phyloP scores from a whole-genome alignment of 2,797 vertebrate genomes.

The Ciconia nigra region DNA sequence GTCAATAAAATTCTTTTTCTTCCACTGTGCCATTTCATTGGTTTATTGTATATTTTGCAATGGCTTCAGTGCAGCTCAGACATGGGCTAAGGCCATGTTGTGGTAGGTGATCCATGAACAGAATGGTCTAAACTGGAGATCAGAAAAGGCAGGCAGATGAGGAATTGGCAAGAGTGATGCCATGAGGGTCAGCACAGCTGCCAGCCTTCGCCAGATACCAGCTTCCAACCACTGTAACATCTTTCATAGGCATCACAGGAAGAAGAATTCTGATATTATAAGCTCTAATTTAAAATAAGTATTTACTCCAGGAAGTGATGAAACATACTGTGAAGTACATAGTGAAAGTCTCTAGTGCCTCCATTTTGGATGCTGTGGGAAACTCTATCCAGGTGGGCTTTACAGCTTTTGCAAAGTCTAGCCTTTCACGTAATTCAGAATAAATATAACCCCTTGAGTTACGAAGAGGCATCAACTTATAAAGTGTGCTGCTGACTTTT shows the following conservation, averaged over 20 bases:
- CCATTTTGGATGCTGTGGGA: background rate
- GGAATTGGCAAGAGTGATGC: background rate
- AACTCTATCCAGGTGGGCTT: background rate
- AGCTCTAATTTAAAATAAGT: background rate
- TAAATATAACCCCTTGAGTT: background rate
- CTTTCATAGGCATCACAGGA: background rate
- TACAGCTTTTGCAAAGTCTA: background rate
- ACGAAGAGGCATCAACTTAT: background rate
- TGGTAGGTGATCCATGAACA: background rate
- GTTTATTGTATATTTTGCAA: background rate
- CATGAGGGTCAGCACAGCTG: background rate
- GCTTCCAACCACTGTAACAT: background rate
- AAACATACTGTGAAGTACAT: background rate
- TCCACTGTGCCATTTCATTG: background rate
- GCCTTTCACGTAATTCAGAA: background rate
- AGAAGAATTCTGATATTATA: background rate
- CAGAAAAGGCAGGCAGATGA: background rate
- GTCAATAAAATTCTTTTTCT: background rate
- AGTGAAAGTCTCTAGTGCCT: background rate
- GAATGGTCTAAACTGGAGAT: background rate
- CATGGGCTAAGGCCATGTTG: background rate
- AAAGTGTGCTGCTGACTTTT: background rate
- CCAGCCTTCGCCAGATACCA: background rate
- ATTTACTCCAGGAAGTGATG: background rate
- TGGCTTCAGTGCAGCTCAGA: background rate